Conservation (phyloP, 1,140 invertebrate genomes). For the Cyclargus thomasi region DNA sequence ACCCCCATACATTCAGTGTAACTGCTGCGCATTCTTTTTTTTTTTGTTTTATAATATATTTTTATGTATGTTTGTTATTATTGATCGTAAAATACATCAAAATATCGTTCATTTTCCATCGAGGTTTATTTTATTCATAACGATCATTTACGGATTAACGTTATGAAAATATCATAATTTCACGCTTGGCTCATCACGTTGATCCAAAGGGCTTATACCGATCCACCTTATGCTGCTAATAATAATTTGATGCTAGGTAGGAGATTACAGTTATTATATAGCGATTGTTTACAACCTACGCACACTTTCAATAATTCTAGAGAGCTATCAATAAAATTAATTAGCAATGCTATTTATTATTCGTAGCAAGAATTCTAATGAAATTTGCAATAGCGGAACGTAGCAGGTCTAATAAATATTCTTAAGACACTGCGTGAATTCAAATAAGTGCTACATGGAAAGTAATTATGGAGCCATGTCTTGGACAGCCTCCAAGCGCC, state of each 20-base stretch:
- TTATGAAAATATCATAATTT: background rate
- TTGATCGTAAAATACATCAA: too few species aligned
- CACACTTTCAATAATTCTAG: too few species aligned
- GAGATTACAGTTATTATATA: too few species aligned
- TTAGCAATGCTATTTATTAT: too few species aligned
- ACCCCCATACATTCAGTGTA: too few species aligned
- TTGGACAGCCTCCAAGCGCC: slow-evolving; percentile 15
- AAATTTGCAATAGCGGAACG: background rate
- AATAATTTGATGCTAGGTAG: background rate
- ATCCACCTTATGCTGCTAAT: background rate
- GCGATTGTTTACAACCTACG: too few species aligned
- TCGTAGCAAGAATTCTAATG: background rate
- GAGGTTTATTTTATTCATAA: background rate
- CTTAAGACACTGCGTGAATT: slow-evolving; percentile 33
- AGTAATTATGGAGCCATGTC: slow-evolving; percentile 22
- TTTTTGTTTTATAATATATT: too few species aligned
- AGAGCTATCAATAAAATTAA: too few species aligned
- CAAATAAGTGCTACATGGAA: slow-evolving; percentile 20
- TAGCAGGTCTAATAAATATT: slow-evolving; percentile 21
- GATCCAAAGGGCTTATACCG: background rate
- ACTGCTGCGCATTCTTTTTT: too few species aligned
- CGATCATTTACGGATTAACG: background rate
- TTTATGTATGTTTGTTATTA: too few species aligned
- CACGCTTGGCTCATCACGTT: background rate
- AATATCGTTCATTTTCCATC: background rate